Conservation (phyloP, 2,888 invertebrate species). For the Mythimna ferrago region DNA sequence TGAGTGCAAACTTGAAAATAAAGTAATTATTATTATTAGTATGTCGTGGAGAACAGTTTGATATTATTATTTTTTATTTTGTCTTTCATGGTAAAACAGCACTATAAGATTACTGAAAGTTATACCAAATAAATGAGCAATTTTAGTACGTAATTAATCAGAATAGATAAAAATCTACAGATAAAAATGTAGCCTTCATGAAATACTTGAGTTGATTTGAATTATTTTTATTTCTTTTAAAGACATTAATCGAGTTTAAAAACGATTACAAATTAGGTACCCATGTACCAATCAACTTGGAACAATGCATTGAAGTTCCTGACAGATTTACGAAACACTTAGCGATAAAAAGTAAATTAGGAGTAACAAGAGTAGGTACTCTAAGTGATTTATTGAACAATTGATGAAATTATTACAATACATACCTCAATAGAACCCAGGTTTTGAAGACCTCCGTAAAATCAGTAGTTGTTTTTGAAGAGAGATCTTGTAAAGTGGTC, state of each 20-base stretch:
- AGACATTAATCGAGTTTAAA: background rate
- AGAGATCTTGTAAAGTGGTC: slow-evolving; percentile 67
- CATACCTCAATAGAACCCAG: slow-evolving; percentile 63
- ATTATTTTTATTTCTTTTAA: background rate
- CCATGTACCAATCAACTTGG: slow-evolving; percentile 10
- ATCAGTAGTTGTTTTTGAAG: slow-evolving; percentile 26
- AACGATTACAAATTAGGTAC: slow-evolving; percentile 5
- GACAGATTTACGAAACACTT: slow-evolving; percentile 47
- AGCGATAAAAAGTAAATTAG: slow-evolving; percentile 53
- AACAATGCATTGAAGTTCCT: slow-evolving; percentile 34
- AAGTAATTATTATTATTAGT: no score
- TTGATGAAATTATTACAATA: slow-evolving; percentile 70
- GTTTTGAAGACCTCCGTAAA: slow-evolving; percentile 61
- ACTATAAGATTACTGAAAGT: background rate
- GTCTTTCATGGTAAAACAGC: background rate
- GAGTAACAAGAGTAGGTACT: slow-evolving; percentile 52
- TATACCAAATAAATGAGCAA: background rate
- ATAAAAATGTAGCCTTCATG: rapidly evolving
- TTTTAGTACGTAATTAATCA: background rate
- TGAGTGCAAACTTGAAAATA: no score
- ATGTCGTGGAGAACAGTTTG: no score
- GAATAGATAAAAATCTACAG: background rate
- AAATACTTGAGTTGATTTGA: background rate
- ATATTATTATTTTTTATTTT: background rate
- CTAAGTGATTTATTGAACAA: slow-evolving; percentile 68